Evolutionary conservation across 2,888 invertebrate genomes (phyloP), one percentile per base, ranked within the genome.

Genomic region (Dioctria linearis): DNA sequence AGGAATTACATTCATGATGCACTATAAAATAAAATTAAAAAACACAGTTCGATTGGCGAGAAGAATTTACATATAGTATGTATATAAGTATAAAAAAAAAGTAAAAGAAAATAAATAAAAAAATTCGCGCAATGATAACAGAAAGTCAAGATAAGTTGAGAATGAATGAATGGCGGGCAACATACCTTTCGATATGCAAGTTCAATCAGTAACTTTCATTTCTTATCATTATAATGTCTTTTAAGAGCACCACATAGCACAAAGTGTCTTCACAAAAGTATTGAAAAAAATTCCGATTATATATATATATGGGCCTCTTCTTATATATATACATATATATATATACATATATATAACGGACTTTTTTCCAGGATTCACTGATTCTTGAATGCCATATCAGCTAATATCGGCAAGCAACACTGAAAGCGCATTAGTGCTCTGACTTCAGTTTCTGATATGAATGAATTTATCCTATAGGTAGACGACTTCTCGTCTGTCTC

Each of bases 351-450:
- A 0, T 25, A 0, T 2, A 25, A 25, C 42, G 42, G 42, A 13
- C 43, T 57, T 59, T 63, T 63, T 59, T 59, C 25, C 59, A 57
- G 59, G 57, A 54, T 42, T 71, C 71, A 25, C 25, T 54, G 39
- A 54, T 54, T 71, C 71, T 59, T 59, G 59, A 43, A 59, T 59
- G 13, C 37, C 6, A 6, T 76, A 76, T 76, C 76, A 76, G 76
- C 63, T 40, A 76, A 76, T 76, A 76, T 76, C 76, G 63, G 76
- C 63, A 49, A 39, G 76, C 25, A 76, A 76, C 76, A 76, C 43
- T 76, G 63, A 76, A 76, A 76, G 76, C 76, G 76, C 76, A 76
- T 76, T 76, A 76, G 76, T 63, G 76, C 46, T 37, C 76, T 75
- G 73, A 49, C 49, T 40, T 76, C 49, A 49, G 63, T 8, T 37